Evolutionary conservation across 2,113 vertebrate species (phyloP).

Genomic region (Chinchilla lanigera): DNA sequence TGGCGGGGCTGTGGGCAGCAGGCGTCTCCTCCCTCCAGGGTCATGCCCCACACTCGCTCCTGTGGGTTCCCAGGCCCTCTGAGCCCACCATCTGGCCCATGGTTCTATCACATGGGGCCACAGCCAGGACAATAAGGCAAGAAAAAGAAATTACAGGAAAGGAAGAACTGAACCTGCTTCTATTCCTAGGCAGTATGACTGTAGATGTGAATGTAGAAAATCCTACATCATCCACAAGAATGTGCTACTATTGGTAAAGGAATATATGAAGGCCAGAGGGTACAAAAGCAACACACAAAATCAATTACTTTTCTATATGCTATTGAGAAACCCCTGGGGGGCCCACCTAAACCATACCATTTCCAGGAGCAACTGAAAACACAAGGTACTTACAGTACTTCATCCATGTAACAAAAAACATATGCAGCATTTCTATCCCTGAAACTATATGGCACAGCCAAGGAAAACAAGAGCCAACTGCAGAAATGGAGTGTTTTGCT

Average conservation of each 20-base stretch:
- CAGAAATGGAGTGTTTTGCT: not conserved
- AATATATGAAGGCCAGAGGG: not conserved
- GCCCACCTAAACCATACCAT: not conserved
- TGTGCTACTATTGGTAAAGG: not conserved
- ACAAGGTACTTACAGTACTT: not conserved
- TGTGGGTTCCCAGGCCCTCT: not conserved
- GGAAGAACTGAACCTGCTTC: not conserved
- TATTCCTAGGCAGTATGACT: not conserved
- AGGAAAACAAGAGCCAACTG: not conserved
- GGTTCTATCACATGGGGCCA: fast-evolving
- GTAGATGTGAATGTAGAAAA: not conserved
- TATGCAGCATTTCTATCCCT: not conserved
- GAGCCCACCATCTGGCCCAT: fast-evolving
- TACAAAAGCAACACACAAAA: not conserved
- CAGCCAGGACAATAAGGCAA: not conserved
- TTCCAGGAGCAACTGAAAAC: not conserved
- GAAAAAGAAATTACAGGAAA: not conserved
- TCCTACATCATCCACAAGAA: not conserved
- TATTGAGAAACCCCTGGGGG: not conserved
- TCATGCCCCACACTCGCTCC: not conserved
- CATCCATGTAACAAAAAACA: not conserved
- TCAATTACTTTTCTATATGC: not conserved
- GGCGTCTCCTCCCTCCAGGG: no score
- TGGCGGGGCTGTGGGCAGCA: not conserved
- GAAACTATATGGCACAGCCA: not conserved